phyloP scores from a whole-genome alignment of 2,888 invertebrate species.

The Operophtera brumata region DNA sequence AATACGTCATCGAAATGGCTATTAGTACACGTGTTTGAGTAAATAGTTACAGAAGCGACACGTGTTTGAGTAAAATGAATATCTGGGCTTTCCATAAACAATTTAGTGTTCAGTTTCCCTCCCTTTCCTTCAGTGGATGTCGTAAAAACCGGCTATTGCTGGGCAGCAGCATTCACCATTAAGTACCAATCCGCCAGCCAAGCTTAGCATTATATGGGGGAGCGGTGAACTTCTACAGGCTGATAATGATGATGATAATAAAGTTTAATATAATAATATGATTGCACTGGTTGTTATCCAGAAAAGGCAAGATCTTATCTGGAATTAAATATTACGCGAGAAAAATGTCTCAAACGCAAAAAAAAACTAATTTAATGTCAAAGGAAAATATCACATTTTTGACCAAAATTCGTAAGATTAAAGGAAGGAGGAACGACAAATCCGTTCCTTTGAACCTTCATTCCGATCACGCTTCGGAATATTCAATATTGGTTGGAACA shows the following conservation, averaged over 20 bases:
- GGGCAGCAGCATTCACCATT: too few relatives aligned
- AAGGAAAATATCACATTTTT: not conserved
- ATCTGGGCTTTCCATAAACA: not conserved
- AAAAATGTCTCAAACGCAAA: not conserved
- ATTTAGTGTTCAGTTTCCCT: too few relatives aligned
- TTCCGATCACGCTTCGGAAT: constrained; percentile 1
- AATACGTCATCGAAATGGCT: not conserved
- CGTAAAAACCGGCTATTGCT: too few relatives aligned
- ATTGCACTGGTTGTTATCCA: not conserved
- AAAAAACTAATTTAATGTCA: not conserved
- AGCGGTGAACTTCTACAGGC: too few relatives aligned
- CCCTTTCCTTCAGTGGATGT: too few relatives aligned
- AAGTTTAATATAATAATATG: too few relatives aligned
- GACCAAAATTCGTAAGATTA: constrained; percentile 1
- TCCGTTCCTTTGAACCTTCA: constrained; percentile 9
- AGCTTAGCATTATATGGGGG: too few relatives aligned
- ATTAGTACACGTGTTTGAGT: constrained; percentile 4
- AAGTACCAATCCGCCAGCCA: too few relatives aligned
- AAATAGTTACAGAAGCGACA: constrained; percentile 1
- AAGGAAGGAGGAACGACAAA: constrained; percentile 3
- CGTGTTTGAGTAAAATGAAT: constrained; percentile 10
- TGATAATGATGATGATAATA: too few relatives aligned
- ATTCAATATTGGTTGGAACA: constrained; percentile 7
- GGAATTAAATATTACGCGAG: not conserved
- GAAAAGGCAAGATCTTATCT: not conserved